These are phyloP conservation scores for Allolobophora icterica DNA, from an alignment of 2,888 invertebrate genomes.

Conservation along the genomic window DNA sequence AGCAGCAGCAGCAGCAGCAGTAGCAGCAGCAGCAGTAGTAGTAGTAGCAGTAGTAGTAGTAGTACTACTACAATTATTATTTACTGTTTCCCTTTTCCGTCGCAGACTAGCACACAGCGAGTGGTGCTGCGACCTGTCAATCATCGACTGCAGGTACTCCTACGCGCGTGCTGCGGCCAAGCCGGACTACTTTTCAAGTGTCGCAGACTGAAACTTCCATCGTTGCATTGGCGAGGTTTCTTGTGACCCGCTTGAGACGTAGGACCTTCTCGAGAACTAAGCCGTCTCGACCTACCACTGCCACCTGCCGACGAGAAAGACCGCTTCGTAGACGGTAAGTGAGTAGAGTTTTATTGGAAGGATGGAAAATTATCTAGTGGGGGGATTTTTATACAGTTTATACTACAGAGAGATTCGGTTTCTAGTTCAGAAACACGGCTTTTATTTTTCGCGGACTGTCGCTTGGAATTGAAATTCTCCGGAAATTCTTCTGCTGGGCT, in stretches of 20 bases:
- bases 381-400: too few relatives aligned
- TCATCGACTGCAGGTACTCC: background rate
- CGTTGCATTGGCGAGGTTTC: background rate
- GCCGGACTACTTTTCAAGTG: background rate
- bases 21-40: conserved; percentile 31
- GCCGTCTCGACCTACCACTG: too few relatives aligned
- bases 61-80: conserved; percentile 27
- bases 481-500: too few relatives aligned
- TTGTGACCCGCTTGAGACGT: background rate
- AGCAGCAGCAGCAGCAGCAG: conserved; percentile 31
- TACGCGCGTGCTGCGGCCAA: background rate
- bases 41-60: background rate
- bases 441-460: too few relatives aligned
- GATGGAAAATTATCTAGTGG: too few relatives aligned
- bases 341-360: too few relatives aligned
- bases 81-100: background rate
- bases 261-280: too few relatives aligned
- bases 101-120: background rate
- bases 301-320: too few relatives aligned
- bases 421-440: too few relatives aligned
- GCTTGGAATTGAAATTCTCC: too few relatives aligned
- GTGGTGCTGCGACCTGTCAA: background rate
- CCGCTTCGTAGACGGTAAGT: too few relatives aligned
- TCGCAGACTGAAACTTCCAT: background rate
- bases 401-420: too few relatives aligned